These are phyloP conservation scores for Xiphophorus birchmanni DNA, from an alignment of 2,797 vertebrate species.

Conservation along the genomic window DNA sequence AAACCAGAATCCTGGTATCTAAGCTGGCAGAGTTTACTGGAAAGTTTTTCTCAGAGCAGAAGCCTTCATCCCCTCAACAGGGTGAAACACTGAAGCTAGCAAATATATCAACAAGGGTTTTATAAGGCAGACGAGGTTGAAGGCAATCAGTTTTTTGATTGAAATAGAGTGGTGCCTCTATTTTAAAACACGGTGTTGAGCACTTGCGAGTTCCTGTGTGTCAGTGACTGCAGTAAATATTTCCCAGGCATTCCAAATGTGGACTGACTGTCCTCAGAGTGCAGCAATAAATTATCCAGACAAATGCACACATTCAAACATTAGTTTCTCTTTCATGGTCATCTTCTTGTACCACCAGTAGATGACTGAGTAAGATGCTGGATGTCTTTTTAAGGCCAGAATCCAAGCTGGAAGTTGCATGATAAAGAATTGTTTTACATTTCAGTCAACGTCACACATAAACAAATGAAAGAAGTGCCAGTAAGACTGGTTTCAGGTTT, in stretches of 20 bases:
- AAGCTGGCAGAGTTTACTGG: conserved; percentile 32
- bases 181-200: conserved; percentile 59
- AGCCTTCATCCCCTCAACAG: neutral
- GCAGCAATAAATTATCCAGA: conserved; percentile 49
- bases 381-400: conserved; percentile 47
- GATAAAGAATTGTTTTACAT: neutral
- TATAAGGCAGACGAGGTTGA: conserved; percentile 30
- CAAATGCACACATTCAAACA: conserved; percentile 48
- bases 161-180: conserved; percentile 35
- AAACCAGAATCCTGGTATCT: conserved; percentile 43
- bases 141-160: conserved; percentile 40
- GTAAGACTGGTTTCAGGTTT: neutral
- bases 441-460: conserved; percentile 4
- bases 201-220: conserved; percentile 44
- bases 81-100: conserved; percentile 24
- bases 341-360: conserved; percentile 42
- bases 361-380: conserved; percentile 26
- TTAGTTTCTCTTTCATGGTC: conserved; percentile 45
- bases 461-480: neutral
- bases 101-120: conserved; percentile 33
- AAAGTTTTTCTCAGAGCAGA: conserved; percentile 39
- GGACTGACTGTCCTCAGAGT: conserved; percentile 44
- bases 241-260: conserved; percentile 71
- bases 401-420: conserved; percentile 43
- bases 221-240: conserved; percentile 63